Evolutionary conservation across 2,888 invertebrate genomes (phyloP), one percentile per base, ranked within the genome.

Genomic region (Drosophila atripex): DNA sequence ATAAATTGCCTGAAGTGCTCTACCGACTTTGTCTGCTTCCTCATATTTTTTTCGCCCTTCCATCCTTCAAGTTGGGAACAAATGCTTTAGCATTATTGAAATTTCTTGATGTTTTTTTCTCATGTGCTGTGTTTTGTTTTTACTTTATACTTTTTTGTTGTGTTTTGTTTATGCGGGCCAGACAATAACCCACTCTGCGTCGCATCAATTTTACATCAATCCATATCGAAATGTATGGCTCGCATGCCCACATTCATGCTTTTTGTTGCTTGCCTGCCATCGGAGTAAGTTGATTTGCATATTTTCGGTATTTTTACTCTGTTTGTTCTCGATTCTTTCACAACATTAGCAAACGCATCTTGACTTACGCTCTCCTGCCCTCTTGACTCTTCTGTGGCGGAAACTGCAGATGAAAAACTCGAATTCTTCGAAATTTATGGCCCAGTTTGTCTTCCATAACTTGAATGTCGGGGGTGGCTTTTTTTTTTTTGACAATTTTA

Each of bases 151-250:
- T 28, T 28, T 58, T 53, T 50, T 35, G 5, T n/a, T n/a, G n/a
- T 35, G 51, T 14, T 49, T 59, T 77, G 54, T 54, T 69, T 78
- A 85, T 83, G 85, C 78, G 82, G 78, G 82, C 78, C 85, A 82
- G 87, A 87, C 85, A 87, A 80, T 82, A 82, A 87, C 82, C 87
- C 87, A 72, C 87, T 84, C 84, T 59, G 78, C 61, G 70, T 71
- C 64, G 71, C 86, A 83, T 87, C 88, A 82, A 86, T 86, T 82
- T 85, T 85, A 85, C 78, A 82, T 82, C 85, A 87, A 83, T 83
- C 82, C 63, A 52, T 82, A 76, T 80, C 51, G 84, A 80, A 71
- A 68, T 66, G 53, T 51, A 9, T 50, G 49, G 38, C 38, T 41
- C 47, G 43, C 57, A 45, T 45, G 61, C 50, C 49, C 52, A 38